Conservation (phyloP, 1,140 invertebrate species). For the Gryllus bimaculatus region DNA sequence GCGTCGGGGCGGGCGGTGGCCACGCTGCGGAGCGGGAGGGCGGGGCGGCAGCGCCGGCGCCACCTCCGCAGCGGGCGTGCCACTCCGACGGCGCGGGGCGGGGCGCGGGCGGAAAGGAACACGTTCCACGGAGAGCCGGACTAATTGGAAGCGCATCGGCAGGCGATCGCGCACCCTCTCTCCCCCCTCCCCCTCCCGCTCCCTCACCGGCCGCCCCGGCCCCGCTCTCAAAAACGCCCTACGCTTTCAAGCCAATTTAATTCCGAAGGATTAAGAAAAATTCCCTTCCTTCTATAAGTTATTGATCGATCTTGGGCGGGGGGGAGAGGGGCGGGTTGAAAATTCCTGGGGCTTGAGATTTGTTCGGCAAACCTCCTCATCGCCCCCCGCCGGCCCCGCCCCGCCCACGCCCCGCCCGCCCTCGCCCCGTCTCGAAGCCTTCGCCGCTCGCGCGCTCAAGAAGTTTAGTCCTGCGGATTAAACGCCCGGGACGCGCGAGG, state of each 20-base stretch:
- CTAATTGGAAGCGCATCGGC: neutral
- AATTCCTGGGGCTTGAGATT: neutral
- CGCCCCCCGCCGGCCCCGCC: too few species aligned
- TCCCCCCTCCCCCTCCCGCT: too few species aligned
- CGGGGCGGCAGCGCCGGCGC: too few species aligned
- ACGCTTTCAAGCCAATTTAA: slow-evolving; percentile 4
- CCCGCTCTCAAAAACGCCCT: neutral
- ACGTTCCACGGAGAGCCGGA: neutral
- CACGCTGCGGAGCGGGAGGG: too few species aligned
- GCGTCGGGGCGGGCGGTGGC: too few species aligned
- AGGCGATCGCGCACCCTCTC: neutral
- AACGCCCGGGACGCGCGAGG: neutral
- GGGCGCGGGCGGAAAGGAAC: too few species aligned
- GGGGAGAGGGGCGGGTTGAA: too few species aligned
- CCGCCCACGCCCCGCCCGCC: too few species aligned
- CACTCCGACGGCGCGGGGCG: too few species aligned
- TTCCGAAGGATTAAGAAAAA: neutral
- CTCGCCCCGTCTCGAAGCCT: too few species aligned
- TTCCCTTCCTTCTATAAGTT: neutral
- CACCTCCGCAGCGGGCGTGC: too few species aligned
- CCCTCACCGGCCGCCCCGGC: too few species aligned
- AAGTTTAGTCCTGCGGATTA: neutral
- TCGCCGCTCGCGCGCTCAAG: neutral
- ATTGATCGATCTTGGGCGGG: neutral
- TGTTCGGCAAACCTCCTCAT: neutral